A percentile compares a stretch with the other conserved stretches of the same genome.
These are phyloP conservation scores for Drosophila parabipectinata DNA, from an alignment of 1,140 invertebrate species.

Conservation along the genomic window DNA sequence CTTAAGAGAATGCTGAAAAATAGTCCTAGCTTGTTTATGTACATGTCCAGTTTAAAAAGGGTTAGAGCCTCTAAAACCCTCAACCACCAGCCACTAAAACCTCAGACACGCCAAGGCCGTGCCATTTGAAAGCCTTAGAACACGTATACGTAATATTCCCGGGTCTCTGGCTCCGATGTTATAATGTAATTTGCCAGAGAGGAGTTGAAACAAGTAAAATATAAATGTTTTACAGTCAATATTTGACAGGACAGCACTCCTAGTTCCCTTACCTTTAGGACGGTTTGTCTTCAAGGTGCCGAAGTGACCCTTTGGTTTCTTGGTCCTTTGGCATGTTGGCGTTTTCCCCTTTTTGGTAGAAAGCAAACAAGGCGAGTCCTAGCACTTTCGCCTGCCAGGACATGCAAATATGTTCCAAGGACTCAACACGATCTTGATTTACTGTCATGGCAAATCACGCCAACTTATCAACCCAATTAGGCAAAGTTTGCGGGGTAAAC, in stretches of 20 bases:
- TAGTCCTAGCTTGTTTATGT: neutral
- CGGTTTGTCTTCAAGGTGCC: conserved; percentile 13
- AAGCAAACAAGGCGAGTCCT: conserved; percentile 40
- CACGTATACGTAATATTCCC: conserved; percentile 22
- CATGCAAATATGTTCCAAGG: conserved; percentile 49
- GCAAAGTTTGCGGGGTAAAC: neutral
- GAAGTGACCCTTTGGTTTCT: neutral
- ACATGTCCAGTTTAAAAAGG: conserved; percentile 23
- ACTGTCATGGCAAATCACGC: conserved; percentile 48
- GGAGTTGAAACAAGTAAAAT: conserved; percentile 8
- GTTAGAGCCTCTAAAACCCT: neutral
- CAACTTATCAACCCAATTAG: conserved; percentile 46
- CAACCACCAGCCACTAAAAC: conserved; percentile 4
- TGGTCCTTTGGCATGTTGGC: conserved; percentile 42
- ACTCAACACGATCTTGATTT: conserved; percentile 33
- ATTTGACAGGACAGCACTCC: conserved; percentile 43
- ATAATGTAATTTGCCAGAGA: conserved; percentile 34
- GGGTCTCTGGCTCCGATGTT: neutral
- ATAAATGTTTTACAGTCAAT: conserved; percentile 44
- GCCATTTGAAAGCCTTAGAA: neutral
- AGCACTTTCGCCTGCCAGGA: conserved; percentile 15
- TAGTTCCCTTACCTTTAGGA: neutral
- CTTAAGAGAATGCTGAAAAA: neutral
- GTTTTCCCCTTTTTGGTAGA: neutral
- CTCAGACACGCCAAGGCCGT: conserved; percentile 58